Evolutionary conservation across 2,797 vertebrate genomes (phyloP).

Genomic region (Typhlichthys subterraneus): DNA sequence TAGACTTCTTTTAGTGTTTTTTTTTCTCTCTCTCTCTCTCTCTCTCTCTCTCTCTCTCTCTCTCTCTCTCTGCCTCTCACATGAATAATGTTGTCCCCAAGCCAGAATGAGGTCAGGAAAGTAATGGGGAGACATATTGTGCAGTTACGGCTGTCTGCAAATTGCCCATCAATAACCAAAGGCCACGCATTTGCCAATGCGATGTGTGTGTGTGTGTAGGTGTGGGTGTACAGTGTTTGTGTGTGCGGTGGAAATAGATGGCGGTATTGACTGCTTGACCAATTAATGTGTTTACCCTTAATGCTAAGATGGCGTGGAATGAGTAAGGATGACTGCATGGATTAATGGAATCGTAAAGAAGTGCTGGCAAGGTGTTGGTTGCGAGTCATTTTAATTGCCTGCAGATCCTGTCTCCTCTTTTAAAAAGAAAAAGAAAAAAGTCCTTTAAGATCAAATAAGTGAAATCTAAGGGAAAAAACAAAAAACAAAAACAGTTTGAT

Average conservation of each 20-base stretch:
- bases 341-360: slow-evolving; percentile 15
- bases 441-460: too few species aligned
- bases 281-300: slow-evolving; percentile 21
- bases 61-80: slow-evolving; percentile 31
- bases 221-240: slow-evolving; percentile 13
- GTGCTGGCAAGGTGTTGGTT: background rate
- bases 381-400: too few species aligned
- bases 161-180: slow-evolving; percentile 73
- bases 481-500: too few species aligned
- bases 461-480: too few species aligned
- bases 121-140: slow-evolving; percentile 67
- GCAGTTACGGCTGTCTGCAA: slow-evolving; percentile 66
- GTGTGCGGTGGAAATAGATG: slow-evolving; percentile 40
- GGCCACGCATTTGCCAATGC: slow-evolving; percentile 52
- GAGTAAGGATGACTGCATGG: slow-evolving; percentile 13
- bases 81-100: slow-evolving; percentile 77
- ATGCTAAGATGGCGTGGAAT: slow-evolving; percentile 19
- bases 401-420: too few species aligned
- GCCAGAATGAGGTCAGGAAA: slow-evolving; percentile 80
- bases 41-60: slow-evolving; percentile 3
- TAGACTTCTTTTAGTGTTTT: too few species aligned
- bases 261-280: slow-evolving; percentile 39
- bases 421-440: too few species aligned
- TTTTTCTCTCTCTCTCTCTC: slow-evolving; percentile 28
- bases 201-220: slow-evolving; percentile 26